Base-by-base conservation (phyloP, 2,888 invertebrate genomes). In the Celastrina argiolus region DNA sequence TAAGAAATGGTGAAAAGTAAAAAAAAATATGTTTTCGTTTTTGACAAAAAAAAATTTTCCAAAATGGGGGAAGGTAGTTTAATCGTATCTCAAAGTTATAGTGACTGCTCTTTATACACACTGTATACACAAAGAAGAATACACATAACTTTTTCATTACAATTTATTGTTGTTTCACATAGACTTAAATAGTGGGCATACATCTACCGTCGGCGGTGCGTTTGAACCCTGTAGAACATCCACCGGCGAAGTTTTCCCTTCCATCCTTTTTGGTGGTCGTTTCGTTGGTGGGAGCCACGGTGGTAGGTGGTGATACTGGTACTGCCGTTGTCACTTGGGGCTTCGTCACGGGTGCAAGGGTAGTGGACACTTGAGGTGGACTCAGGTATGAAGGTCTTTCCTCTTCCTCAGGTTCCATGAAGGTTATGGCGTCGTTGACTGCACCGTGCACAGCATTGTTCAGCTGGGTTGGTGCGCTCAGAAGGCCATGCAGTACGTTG, bases 121-220 rank as follows among this genome's bases (percentile, higher is more conserved):
- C n/a, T n/a, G n/a, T n/a, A n/a, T n/a, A n/a, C n/a, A n/a, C n/a
- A n/a, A 10, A 36, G 10, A 36, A 36, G 12, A 36, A 51, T 12
- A 51, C 51, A 51, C 51, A 5, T 5, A 22, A 51, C 51, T 51
- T 51, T 12, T 26, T 4, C 12, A 26, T 22, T 22, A 51, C 12
- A 51, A 51, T 51, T 51, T 51, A 51, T 51, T 51, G 0, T 31
- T 7, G 1, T 1, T 26, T 22, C 12, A 5, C 18, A 51, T 8
- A 42, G 22, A 12, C 42, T 73, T 71, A 76, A 70, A 72, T 81
- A 16, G 75, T 75, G 66, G 82, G 78, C 76, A 80, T 82, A 74
- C 89, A 89, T 75, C 85, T 81, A 69, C 87, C 87, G 69, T 88
- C 88, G 45, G 76, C 56, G 10, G 88, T 87, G 12, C 82, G 79